Evolutionary conservation across 1,140 invertebrate genomes (phyloP).

Genomic region (Parasteatoda tepidariorum): DNA sequence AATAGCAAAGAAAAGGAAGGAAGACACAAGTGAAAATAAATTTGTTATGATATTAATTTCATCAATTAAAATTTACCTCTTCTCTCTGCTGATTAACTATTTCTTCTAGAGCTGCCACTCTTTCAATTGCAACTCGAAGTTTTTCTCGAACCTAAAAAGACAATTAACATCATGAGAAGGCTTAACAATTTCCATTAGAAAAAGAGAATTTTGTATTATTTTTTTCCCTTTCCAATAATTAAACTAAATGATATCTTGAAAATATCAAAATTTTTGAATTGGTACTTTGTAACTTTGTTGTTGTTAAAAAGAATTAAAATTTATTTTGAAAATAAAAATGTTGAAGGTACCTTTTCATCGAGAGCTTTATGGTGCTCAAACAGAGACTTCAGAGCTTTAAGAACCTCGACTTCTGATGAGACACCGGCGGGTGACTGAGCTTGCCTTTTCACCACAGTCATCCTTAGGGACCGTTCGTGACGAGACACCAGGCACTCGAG

Average conservation of each 20-base stretch:
- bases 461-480: slow-evolving; percentile 96
- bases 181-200: too few species aligned
- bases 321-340: too few species aligned
- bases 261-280: neutral
- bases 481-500: slow-evolving; percentile 98
- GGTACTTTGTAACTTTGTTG: too few species aligned
- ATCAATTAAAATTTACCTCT: slow-evolving; percentile 76
- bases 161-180: too few species aligned
- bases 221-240: too few species aligned
- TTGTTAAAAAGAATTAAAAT: too few species aligned
- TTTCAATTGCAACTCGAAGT: slow-evolving; percentile 93
- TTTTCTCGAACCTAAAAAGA: slow-evolving; percentile 90
- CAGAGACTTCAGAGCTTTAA: slow-evolving; percentile 98
- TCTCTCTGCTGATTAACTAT: slow-evolving; percentile 94
- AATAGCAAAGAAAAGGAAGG: neutral
- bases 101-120: slow-evolving; percentile 94
- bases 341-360: slow-evolving; percentile 94
- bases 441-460: slow-evolving; percentile 99
- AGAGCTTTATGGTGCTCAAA: slow-evolving; percentile 99
- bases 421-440: slow-evolving; percentile 96
- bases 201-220: too few species aligned
- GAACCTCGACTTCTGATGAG: slow-evolving; percentile 98
- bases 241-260: too few species aligned
- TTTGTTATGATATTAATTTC: neutral
- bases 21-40: neutral